Percentiles rank a stretch among this genome's conserved stretches.
These are phyloP conservation scores for Stegana nigrithorax DNA, from an alignment of 2,888 invertebrate species.

Conservation along the genomic window DNA sequence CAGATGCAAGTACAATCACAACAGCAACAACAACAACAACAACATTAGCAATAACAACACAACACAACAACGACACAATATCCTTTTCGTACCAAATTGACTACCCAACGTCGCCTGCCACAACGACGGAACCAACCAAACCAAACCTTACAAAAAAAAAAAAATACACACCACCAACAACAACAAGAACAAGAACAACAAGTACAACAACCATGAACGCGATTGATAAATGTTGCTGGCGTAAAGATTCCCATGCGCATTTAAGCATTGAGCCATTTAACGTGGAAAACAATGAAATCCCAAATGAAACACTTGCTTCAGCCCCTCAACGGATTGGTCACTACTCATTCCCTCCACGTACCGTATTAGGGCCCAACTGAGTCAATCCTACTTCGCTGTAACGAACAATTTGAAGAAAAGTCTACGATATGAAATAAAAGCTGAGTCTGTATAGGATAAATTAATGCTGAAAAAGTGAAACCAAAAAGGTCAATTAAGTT, in stretches of 20 bases:
- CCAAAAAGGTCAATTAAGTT: too few species aligned
- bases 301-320: slow-evolving; percentile 15
- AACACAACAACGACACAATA: slow-evolving; percentile 26
- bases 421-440: too few species aligned
- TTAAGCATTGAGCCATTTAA: slow-evolving; percentile 22
- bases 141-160: not conserved
- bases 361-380: too few species aligned
- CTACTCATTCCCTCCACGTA: too few species aligned
- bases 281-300: slow-evolving; percentile 14
- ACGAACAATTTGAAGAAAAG: too few species aligned
- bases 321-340: too few species aligned
- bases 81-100: slow-evolving; percentile 45
- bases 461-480: too few species aligned
- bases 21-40: too few species aligned
- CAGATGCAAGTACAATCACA: slow-evolving; percentile 31
- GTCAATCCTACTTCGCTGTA: too few species aligned
- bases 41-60: too few species aligned
- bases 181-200: slow-evolving; percentile 5
- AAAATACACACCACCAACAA: too few species aligned
- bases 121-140: slow-evolving; percentile 4
- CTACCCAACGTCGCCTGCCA: slow-evolving; percentile 29
- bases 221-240: slow-evolving; percentile 64
- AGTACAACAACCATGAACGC: slow-evolving; percentile 34
- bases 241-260: slow-evolving; percentile 63
- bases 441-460: too few species aligned